Evolutionary conservation across 2,113 vertebrate genomes (phyloP).

Genomic region (Tenebrosternarchus preto): DNA sequence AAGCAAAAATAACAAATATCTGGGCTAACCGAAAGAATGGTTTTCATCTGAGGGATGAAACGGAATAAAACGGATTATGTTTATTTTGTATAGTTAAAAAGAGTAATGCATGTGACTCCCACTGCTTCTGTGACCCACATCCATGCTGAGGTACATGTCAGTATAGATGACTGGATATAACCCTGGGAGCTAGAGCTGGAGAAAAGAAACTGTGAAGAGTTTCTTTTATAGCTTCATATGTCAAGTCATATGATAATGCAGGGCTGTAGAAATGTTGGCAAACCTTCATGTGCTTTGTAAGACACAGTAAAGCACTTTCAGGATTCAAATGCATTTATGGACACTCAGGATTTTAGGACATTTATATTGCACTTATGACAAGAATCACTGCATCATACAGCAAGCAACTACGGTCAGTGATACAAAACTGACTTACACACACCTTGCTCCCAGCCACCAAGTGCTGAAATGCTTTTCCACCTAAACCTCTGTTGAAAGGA

Average conservation of each 20-base stretch:
- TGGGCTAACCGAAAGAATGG: background rate
- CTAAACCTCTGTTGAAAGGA: conserved; percentile 9
- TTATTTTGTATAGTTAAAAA: background rate
- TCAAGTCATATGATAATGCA: background rate
- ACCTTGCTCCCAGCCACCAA: background rate
- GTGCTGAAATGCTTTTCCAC: conserved; percentile 9
- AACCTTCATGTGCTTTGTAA: background rate
- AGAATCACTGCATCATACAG: background rate
- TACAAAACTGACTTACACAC: background rate
- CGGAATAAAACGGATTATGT: background rate
- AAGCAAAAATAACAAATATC: background rate
- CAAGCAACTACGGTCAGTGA: background rate
- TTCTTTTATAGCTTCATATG: conserved; percentile 1
- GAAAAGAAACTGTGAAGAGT: background rate
- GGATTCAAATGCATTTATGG: background rate
- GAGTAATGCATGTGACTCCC: background rate
- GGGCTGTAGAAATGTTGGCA: background rate
- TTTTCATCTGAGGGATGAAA: background rate
- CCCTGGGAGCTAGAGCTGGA: background rate
- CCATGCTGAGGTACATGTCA: background rate
- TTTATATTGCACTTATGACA: background rate
- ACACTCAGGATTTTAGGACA: background rate
- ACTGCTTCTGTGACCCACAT: background rate
- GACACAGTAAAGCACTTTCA: too few relatives aligned
- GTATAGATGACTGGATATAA: background rate